A percentile compares a stretch with the other conserved stretches of the same genome.
These are phyloP conservation scores for Lasioglossum vierecki DNA, from an alignment of 2,888 invertebrate species.

Conservation along the genomic window DNA sequence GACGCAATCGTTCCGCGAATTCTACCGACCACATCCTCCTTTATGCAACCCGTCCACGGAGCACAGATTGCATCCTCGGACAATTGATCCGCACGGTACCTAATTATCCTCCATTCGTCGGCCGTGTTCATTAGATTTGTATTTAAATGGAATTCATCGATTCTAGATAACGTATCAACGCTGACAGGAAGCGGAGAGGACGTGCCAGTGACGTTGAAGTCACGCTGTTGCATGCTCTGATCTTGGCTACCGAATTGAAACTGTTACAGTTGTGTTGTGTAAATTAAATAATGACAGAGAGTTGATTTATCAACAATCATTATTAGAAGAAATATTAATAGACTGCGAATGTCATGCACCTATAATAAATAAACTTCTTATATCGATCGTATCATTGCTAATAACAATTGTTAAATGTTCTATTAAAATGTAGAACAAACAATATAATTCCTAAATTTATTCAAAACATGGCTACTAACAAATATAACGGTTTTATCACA, in stretches of 20 bases:
- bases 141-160: background rate
- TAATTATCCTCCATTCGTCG: slow-evolving; percentile 10
- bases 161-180: background rate
- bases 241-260: background rate
- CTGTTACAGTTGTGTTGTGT: background rate
- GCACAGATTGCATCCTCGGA: background rate
- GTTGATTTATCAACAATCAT: no score
- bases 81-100: background rate
- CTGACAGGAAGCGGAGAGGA: background rate
- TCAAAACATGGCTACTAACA: no score
- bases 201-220: background rate
- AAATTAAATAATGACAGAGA: background rate
- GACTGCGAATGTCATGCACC: no score
- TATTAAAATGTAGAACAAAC: no score
- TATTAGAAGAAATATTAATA: no score
- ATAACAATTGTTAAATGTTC: no score
- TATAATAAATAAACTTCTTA: no score
- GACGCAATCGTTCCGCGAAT: slow-evolving; percentile 33
- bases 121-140: background rate
- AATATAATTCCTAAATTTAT: no score
- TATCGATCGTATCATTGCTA: no score
- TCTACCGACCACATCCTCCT: background rate
- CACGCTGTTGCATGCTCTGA: background rate
- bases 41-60: background rate
- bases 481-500: no score